These are phyloP conservation scores for Charina bottae DNA, from an alignment of 2,113 vertebrate species.

Conservation along the genomic window DNA sequence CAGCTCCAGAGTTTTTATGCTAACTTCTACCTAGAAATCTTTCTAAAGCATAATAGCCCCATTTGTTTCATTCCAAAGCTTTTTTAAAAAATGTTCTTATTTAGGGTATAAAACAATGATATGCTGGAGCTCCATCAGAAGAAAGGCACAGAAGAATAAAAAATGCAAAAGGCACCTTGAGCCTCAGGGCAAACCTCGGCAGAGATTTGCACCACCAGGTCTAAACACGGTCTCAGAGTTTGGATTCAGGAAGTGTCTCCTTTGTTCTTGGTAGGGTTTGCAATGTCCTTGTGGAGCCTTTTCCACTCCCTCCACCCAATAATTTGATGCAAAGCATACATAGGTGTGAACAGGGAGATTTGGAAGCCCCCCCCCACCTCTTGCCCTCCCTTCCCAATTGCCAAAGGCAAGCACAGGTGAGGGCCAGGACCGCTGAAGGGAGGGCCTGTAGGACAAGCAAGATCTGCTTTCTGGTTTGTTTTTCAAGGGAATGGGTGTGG, in stretches of 20 bases:
- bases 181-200: accelerated
- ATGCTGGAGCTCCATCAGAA: slow-evolving; percentile 35
- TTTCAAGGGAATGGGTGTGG: neutral
- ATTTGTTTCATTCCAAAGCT: slow-evolving; percentile 42
- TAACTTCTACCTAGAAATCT: neutral
- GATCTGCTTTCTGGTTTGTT: neutral
- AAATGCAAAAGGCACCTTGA: neutral
- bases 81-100: neutral
- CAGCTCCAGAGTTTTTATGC: neutral
- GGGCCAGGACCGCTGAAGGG: slow-evolving; percentile 1
- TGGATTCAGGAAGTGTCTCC: neutral
- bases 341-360: too few relatives aligned
- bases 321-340: neutral
- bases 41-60: accelerated
- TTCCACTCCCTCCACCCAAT: neutral
- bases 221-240: neutral
- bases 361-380: neutral
- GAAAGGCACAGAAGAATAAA: neutral
- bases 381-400: neutral
- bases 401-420: neutral
- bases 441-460: neutral
- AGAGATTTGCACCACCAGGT: neutral
- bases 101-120: slow-evolving; percentile 38
- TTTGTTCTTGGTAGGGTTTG: neutral
- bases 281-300: neutral